Conservation (phyloP, 2,797 vertebrate genomes). For the Propithecus deckenii region DNA sequence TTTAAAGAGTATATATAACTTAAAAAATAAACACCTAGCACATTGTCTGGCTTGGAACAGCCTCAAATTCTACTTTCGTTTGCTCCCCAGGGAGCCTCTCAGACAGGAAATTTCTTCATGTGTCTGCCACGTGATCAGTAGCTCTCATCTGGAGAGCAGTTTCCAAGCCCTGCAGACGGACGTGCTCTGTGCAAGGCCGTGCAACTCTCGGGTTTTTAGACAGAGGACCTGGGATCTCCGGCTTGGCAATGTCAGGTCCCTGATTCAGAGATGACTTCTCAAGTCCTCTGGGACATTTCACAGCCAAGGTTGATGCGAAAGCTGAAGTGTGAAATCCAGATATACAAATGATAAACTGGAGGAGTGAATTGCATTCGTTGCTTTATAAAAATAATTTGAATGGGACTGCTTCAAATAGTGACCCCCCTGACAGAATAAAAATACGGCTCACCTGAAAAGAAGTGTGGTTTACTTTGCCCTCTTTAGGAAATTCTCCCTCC, state of each 20-base stretch:
- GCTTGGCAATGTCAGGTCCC: neutral
- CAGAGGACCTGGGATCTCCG: neutral
- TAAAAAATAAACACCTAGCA: neutral
- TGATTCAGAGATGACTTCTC: neutral
- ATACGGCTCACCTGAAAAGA: neutral
- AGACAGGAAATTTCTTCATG: neutral
- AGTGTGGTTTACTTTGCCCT: neutral
- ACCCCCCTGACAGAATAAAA: neutral
- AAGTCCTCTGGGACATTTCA: neutral
- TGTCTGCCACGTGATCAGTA: neutral
- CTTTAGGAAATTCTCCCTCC: no score
- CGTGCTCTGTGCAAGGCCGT: accelerated
- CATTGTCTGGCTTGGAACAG: neutral
- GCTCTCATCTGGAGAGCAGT: neutral
- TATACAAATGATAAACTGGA: neutral
- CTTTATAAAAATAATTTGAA: neutral
- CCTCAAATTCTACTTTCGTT: neutral
- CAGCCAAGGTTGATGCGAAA: neutral
- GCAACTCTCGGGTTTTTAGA: neutral
- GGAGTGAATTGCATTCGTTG: accelerated
- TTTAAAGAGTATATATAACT: neutral
- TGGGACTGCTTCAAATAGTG: neutral
- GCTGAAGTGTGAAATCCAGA: neutral
- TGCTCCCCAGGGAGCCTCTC: neutral
- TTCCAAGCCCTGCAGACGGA: neutral